These are phyloP conservation scores for Lutjanus erythropterus DNA, from an alignment of 2,113 vertebrate genomes.

Conservation along the genomic window DNA sequence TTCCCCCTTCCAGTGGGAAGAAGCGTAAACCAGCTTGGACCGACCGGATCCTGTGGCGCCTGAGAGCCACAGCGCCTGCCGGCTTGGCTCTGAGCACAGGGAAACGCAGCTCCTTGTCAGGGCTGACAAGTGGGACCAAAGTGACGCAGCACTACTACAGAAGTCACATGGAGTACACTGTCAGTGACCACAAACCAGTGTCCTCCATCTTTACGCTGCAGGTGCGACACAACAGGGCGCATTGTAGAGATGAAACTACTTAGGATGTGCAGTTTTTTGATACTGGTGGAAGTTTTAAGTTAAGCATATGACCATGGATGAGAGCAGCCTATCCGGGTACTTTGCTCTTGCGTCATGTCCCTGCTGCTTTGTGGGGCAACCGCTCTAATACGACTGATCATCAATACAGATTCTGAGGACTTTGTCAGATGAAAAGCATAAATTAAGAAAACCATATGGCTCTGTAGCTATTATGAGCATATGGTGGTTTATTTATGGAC, in stretches of 20 bases:
- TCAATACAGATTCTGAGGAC: no score
- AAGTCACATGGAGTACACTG: conserved; percentile 94
- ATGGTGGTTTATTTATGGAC: no score
- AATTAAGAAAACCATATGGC: no score
- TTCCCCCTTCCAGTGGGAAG: conserved; percentile 87
- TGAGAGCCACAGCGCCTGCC: conserved; percentile 82
- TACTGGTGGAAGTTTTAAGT: no score
- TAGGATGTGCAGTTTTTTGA: background rate
- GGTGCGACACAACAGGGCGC: conserved; percentile 79
- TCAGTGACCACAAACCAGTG: conserved; percentile 98
- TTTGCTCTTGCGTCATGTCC: no score
- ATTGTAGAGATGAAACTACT: background rate
- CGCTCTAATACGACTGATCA: no score
- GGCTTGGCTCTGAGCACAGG: conserved; percentile 77
- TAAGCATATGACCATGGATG: no score
- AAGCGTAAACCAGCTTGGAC: conserved; percentile 99
- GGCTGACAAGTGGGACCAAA: conserved; percentile 81
- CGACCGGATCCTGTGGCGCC: conserved; percentile 94
- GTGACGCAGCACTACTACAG: conserved; percentile 93
- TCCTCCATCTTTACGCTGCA: conserved; percentile 94
- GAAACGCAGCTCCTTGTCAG: conserved; percentile 80
- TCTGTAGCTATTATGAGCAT: no score
- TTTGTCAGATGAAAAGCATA: no score
- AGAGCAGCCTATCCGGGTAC: no score
- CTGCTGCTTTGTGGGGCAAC: no score